Evolutionary conservation across 2,113 vertebrate genomes (phyloP).

Genomic region (Semicossyphus pulcher): DNA sequence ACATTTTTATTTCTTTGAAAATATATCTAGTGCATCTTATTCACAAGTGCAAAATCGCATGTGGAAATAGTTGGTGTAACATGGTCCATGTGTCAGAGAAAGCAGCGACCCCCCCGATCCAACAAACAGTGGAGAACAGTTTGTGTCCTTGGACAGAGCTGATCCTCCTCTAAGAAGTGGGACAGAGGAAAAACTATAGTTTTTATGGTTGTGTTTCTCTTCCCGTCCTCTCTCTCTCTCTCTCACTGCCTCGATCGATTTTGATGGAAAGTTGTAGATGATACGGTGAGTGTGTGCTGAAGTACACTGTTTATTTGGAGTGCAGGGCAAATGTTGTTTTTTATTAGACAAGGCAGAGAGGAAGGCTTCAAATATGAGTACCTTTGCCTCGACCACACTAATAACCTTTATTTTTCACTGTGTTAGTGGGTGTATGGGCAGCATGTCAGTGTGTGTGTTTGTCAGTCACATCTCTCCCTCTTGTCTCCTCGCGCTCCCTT

Average conservation of each 20-base stretch:
- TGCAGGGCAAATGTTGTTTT: constrained; percentile 18
- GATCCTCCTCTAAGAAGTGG: not conserved
- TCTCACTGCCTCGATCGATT: not conserved
- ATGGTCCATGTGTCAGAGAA: no score
- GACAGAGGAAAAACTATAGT: not conserved
- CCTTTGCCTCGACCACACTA: constrained; percentile 5
- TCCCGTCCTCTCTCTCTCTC: not conserved
- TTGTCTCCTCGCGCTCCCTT: not conserved
- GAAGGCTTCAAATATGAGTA: constrained; percentile 37
- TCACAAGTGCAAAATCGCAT: no score
- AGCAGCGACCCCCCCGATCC: no score
- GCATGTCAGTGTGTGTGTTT: constrained; percentile 6
- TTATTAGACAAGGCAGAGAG: constrained; percentile 20
- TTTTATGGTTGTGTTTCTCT: not conserved
- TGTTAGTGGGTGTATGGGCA: constrained; percentile 1
- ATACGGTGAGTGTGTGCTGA: constrained; percentile 9
- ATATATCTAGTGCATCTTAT: no score
- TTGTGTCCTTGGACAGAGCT: not conserved
- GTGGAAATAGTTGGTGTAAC: no score
- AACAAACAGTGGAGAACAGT: not conserved
- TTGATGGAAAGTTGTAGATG: constrained; percentile 7
- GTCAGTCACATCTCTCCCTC: constrained; percentile 31
- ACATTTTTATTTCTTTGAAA: no score
- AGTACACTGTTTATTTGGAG: constrained; percentile 29
- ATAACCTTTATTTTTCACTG: constrained; percentile 32